phyloP scores from a whole-genome alignment of 1,140 invertebrate genomes.

The Brachionus rotundiformis region DNA sequence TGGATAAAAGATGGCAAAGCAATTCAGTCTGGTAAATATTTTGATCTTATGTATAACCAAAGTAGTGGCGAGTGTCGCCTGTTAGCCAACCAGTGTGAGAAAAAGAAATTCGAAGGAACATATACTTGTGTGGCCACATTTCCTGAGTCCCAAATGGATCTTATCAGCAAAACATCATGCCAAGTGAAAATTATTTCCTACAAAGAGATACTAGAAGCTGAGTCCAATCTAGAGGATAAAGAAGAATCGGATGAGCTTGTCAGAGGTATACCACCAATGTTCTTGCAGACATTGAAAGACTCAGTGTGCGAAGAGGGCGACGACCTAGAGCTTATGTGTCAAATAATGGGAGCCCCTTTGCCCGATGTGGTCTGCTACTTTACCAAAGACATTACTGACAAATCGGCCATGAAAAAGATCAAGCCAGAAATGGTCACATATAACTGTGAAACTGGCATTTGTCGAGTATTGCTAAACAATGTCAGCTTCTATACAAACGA shows the following conservation, averaged over 20 bases:
- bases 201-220: conserved; percentile 8
- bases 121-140: conserved; percentile 44
- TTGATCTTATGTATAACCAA: conserved; percentile 3
- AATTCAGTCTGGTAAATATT: background rate
- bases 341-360: conserved; percentile 50
- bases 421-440: background rate
- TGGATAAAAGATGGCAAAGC: conserved; percentile 30
- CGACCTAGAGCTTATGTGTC: conserved; percentile 46
- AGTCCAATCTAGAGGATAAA: background rate
- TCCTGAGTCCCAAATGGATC: background rate
- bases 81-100: background rate
- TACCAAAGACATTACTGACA: conserved; percentile 46
- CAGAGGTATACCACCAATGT: conserved; percentile 37
- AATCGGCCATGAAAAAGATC: background rate
- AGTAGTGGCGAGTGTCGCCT: conserved; percentile 15
- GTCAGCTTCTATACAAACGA: conserved; percentile 8
- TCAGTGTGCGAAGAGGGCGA: conserved; percentile 36
- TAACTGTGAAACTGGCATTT: conserved; percentile 39
- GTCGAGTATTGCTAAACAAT: background rate
- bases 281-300: conserved; percentile 38
- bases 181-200: conserved; percentile 13
- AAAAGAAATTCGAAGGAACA: background rate
- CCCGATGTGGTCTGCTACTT: conserved; percentile 35
- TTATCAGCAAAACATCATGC: background rate
- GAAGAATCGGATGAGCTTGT: background rate